Evolutionary conservation across 2,797 vertebrate genomes (phyloP), one percentile per base, ranked within the genome.

Genomic region (Myotis vivesi): DNA sequence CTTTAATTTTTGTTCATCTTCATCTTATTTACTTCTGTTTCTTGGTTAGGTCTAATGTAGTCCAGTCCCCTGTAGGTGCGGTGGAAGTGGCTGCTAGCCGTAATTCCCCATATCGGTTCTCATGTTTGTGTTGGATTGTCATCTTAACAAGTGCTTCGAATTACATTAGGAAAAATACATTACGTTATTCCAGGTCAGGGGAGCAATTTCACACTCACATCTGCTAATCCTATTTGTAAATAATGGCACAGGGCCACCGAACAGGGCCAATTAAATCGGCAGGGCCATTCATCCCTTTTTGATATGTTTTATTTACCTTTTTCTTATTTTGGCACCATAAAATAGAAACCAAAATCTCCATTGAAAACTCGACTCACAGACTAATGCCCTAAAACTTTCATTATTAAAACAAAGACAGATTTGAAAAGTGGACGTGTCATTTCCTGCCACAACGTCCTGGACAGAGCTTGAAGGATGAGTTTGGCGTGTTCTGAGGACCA

Each of bases 201-300:
- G 87, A 90, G 44, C 90, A 46, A 57, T 87, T 95, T 75, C n/a
- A 15, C 64, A 73, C 94, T 96, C 20, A 64, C 69, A 81, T 0
- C 95, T 93, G 49, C 28, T 33, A 96, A 92, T 96, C 59, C 87
- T 75, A 22, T 95, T 36, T n/a, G 96, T 95, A 85, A 95, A 89
- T 66, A 89, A 80, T 62, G 87, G 68, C 89, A 7, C n/a, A 2
- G 66, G 84, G 68, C 87, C 51, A 3, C 20, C 28, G 36, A n/a
- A 44, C 13, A 17, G 28, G 16, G 4, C 86, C 36, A 3, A 1
- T 64, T 20, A 44, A n/a, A 30, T 22, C 66, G 7, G 13, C 15
- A 19, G 66, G 72, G 36, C 55, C 73, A 3, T 46, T 33, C 68
- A 77, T 64, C 16, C 7, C 36, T 5, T 20, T 68, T 73, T 25